Evolutionary conservation across 2,888 invertebrate species (phyloP).

Genomic region (Vannuccia rotundouncinata): DNA sequence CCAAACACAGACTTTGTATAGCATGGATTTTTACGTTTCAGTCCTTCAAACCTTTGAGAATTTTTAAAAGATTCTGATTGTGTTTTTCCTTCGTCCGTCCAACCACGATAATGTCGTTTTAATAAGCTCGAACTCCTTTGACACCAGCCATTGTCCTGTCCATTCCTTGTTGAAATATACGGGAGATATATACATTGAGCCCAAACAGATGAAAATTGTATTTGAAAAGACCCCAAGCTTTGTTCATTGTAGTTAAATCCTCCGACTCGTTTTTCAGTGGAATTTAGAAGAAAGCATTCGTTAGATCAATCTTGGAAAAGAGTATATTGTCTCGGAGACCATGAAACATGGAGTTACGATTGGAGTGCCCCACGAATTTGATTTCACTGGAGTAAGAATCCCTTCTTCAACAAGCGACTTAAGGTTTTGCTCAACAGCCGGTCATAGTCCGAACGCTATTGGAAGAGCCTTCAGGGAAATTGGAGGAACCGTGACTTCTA

Average conservation of each 20-base stretch:
- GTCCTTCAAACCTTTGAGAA: not conserved
- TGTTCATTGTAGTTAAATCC: not conserved
- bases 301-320: conserved; percentile 10
- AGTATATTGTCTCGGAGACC: not conserved
- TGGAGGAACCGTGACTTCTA: not conserved
- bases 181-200: not conserved
- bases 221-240: not conserved
- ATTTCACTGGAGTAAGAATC: not conserved
- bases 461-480: not conserved
- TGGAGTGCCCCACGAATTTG: not conserved
- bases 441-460: not conserved
- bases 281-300: not conserved
- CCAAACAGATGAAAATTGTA: conserved; percentile 6
- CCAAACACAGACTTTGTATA: not conserved
- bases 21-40: not conserved
- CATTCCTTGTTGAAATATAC: not conserved
- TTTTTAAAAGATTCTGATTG: not conserved
- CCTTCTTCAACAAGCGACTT: not conserved
- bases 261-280: not conserved
- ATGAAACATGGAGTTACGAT: not conserved
- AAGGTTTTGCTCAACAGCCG: not conserved
- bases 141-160: not conserved
- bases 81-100: not conserved
- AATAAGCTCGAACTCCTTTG: not conserved
- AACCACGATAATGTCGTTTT: not conserved